Base-by-base conservation (phyloP, 1,140 invertebrate genomes). In the Caerostris extrusa region DNA sequence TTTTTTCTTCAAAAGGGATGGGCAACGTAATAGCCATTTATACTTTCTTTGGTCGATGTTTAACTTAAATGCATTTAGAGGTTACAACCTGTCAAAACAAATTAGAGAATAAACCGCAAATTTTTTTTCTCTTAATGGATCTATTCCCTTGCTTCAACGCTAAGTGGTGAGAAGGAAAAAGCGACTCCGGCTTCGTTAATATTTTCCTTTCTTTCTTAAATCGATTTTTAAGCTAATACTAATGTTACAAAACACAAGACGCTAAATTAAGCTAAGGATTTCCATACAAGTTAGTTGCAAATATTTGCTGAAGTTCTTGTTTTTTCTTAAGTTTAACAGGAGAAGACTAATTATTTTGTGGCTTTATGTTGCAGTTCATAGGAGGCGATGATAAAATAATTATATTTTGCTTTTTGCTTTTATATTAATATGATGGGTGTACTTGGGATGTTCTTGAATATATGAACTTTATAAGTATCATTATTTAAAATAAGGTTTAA, bases 61-160 rank as follows among this genome's bases (percentile, higher is more conserved):
- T 61, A 87, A 87, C 85, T 87, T 64, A 61, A 61, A 53, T 87
- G 82, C 56, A 83, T 56, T 58, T 53, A 61, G 34, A 87, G 64
- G 64, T 77, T 69, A 71, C 67, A 90, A 71, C 55, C 88, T 90
- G 88, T 90, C 88, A 90, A 90, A 77, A 50, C 55, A 69, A 90
- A 90, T 90, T 90, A 90, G 69, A 77, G 55, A 90, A 69, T 90
- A 77, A 90, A 90, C 88, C 88, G n/a, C 88, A 34, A 90, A 77
- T n/a, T 58, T 77, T 71, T n/a, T 90, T 77, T 14, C 67, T 55
- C 67, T 14, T 90, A 90, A 90, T 90, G 88, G 88, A 90, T 69
- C 88, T 90, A 90, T 90, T 90, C 88, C 88, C 88, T 77, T 90
- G 64, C n/a, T 77, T 71, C 64, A 17, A 10, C 88, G 53, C 14